Evolutionary conservation across 1,140 invertebrate species (phyloP).

Genomic region (Psix sp.): DNA sequence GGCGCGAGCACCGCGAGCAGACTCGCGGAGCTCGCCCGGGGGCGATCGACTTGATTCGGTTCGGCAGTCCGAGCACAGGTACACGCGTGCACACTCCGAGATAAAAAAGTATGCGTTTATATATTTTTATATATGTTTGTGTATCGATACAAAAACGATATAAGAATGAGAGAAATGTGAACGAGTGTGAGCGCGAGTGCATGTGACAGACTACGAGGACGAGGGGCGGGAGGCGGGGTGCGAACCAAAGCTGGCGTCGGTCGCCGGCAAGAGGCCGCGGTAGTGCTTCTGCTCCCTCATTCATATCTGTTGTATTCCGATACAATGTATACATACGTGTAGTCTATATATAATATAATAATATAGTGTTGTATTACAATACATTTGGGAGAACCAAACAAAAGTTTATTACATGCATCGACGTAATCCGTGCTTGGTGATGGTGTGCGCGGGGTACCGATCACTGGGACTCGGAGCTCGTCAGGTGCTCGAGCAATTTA

Average conservation of each 20-base stretch:
- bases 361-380: slow-evolving; percentile 66
- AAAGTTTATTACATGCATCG: slow-evolving; percentile 54
- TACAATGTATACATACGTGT: slow-evolving; percentile 57
- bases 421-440: slow-evolving; percentile 63
- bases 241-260: no score
- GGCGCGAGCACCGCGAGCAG: slow-evolving; percentile 33
- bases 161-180: no score
- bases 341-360: slow-evolving; percentile 62
- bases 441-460: slow-evolving; percentile 41
- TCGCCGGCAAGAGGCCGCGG: slow-evolving; percentile 26
- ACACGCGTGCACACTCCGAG: slow-evolving; percentile 6
- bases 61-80: background rate
- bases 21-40: slow-evolving; percentile 31
- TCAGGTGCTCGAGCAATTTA: slow-evolving; percentile 60
- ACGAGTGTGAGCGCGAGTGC: no score
- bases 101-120: slow-evolving; percentile 49
- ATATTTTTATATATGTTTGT: slow-evolving; percentile 43
- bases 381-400: slow-evolving; percentile 63
- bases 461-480: slow-evolving; percentile 60
- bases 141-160: no score
- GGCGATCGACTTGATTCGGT: slow-evolving; percentile 24
- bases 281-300: slow-evolving; percentile 16
- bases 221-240: no score
- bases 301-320: slow-evolving; percentile 30
- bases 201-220: no score